These are phyloP conservation scores for Helicoverpa armigera DNA, from an alignment of 1,140 invertebrate species.

Conservation along the genomic window DNA sequence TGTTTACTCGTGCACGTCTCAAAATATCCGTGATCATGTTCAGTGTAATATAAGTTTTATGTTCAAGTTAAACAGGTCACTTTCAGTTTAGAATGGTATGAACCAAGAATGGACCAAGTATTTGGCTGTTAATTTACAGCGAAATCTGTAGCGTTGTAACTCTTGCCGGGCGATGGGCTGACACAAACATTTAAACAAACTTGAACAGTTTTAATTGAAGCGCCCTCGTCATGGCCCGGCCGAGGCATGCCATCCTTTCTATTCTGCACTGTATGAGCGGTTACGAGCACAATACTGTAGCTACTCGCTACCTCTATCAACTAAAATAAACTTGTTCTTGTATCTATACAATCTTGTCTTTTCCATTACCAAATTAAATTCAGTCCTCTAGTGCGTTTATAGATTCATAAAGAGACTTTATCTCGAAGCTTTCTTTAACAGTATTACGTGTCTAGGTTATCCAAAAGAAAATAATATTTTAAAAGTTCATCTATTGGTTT, in stretches of 20 bases:
- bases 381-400: slow-evolving; percentile 55
- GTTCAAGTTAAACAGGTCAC: background rate
- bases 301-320: slow-evolving; percentile 13
- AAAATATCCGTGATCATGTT: slow-evolving; percentile 19
- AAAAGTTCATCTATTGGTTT: background rate
- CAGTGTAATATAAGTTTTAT: slow-evolving; percentile 27
- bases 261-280: slow-evolving; percentile 57
- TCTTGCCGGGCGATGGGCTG: slow-evolving; percentile 60
- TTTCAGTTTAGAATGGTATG: slow-evolving; percentile 8
- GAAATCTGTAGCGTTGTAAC: slow-evolving; percentile 54
- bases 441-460: background rate
- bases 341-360: slow-evolving; percentile 53
- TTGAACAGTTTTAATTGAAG: slow-evolving; percentile 83
- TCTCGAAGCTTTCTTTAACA: slow-evolving; percentile 35
- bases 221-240: slow-evolving; percentile 68
- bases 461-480: slow-evolving; percentile 14
- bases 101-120: slow-evolving; percentile 9
- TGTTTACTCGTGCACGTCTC: slow-evolving; percentile 7
- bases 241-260: slow-evolving; percentile 27
- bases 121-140: slow-evolving; percentile 51
- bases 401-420: slow-evolving; percentile 61
- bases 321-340: slow-evolving; percentile 50
- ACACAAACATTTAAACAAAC: slow-evolving; percentile 80
- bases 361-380: slow-evolving; percentile 70
- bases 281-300: slow-evolving; percentile 62